Percentiles rank a stretch among this genome's conserved stretches.
phyloP scores from a whole-genome alignment of 2,888 invertebrate species.

The Scrobipalpa atriplicella region DNA sequence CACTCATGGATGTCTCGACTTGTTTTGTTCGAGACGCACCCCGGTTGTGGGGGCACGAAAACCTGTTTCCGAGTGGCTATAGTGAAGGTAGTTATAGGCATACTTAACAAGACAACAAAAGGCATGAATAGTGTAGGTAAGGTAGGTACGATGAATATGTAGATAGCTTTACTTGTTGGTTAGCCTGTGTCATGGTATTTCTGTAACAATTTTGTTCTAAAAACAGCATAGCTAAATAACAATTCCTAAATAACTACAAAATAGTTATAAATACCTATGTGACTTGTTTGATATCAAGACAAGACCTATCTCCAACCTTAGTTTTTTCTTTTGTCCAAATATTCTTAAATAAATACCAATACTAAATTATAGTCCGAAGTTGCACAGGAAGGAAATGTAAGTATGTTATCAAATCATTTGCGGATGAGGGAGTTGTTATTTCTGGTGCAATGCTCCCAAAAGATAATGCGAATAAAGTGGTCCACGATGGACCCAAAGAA shows the following conservation, averaged over 20 bases:
- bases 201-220: not conserved
- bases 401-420: conserved; percentile 54
- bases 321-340: too few relatives aligned
- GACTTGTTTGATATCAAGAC: too few relatives aligned
- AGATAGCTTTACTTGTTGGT: not conserved
- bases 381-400: conserved; percentile 57
- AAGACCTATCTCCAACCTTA: too few relatives aligned
- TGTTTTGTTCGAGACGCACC: conserved; percentile 55
- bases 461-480: conserved; percentile 51
- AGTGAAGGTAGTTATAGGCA: conserved; percentile 34
- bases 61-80: conserved; percentile 57
- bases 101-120: conserved; percentile 51
- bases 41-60: conserved; percentile 56
- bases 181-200: not conserved
- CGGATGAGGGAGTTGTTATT: conserved; percentile 53
- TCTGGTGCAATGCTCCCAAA: conserved; percentile 63
- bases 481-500: not conserved
- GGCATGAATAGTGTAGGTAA: conserved; percentile 43
- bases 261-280: too few relatives aligned
- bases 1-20: conserved; percentile 47
- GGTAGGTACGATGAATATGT: not conserved
- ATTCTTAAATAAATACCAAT: too few relatives aligned
- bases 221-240: not conserved
- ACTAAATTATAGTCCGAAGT: not conserved
- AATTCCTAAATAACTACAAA: too few relatives aligned